A percentile compares a stretch with the other conserved stretches of the same genome.
phyloP scores from a whole-genome alignment of 2,888 invertebrate species.

The Eristalis intricaria region DNA sequence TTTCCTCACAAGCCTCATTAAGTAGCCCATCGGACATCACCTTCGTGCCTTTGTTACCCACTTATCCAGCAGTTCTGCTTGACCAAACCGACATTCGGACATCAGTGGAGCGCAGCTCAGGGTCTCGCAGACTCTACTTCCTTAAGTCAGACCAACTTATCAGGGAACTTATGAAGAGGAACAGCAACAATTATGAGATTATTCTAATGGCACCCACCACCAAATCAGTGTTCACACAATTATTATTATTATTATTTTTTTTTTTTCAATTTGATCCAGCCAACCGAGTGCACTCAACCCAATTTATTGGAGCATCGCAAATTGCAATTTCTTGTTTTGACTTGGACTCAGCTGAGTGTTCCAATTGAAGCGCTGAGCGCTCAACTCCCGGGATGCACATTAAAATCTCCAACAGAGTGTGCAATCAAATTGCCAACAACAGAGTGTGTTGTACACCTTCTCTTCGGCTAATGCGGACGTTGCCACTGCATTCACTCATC shows the following conservation, averaged over 20 bases:
- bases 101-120: background rate
- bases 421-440: slow-evolving; percentile 62
- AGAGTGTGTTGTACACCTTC: slow-evolving; percentile 59
- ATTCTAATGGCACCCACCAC: background rate
- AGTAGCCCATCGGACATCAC: background rate
- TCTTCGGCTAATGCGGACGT: slow-evolving; percentile 64
- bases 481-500: slow-evolving; percentile 65
- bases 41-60: background rate
- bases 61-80: too few species aligned
- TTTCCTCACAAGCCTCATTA: background rate
- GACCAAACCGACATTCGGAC: background rate
- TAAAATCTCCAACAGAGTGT: slow-evolving; percentile 70
- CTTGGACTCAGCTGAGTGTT: slow-evolving; percentile 36
- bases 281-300: slow-evolving; percentile 30
- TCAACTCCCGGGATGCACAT: slow-evolving; percentile 36
- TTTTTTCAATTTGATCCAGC: background rate
- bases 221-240: background rate
- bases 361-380: slow-evolving; percentile 24
- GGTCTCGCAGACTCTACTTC: background rate
- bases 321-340: slow-evolving; percentile 62
- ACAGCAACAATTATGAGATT: background rate
- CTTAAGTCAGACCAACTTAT: background rate
- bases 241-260: too few species aligned
- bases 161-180: background rate
- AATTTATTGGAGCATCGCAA: slow-evolving; percentile 67